Conservation (phyloP, 2,797 vertebrate species). For the Manis crassicaudata region DNA sequence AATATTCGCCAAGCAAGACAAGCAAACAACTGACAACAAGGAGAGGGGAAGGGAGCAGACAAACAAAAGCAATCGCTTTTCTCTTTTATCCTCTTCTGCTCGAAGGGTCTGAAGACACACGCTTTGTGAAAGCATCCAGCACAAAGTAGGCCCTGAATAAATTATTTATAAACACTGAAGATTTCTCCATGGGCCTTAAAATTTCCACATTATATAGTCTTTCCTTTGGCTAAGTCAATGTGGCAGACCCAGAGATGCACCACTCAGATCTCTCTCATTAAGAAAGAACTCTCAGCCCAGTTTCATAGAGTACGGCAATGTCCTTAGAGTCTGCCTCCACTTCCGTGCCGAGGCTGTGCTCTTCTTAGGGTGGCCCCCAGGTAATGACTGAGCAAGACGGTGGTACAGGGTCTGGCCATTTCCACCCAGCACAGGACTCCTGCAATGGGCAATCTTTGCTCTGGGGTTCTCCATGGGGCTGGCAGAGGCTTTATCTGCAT, state of each 20-base stretch:
- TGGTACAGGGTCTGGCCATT: background rate
- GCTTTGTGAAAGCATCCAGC: background rate
- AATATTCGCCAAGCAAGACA: constrained; percentile 52
- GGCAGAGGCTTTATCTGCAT: background rate
- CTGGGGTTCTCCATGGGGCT: background rate
- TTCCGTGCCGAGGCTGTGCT: background rate
- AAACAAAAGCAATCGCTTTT: background rate
- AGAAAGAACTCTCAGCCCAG: background rate
- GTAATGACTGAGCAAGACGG: background rate
- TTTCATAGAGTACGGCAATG: background rate
- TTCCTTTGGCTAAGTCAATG: background rate
- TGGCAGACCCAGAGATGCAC: background rate
- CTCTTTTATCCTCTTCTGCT: constrained; percentile 5
- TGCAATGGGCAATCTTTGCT: background rate
- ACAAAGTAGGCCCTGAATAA: background rate
- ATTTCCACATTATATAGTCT: background rate
- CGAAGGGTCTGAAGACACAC: background rate
- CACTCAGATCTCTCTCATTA: background rate
- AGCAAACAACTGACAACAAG: constrained; percentile 14
- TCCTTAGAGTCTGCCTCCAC: background rate
- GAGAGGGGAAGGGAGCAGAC: background rate
- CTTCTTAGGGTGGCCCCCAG: background rate
- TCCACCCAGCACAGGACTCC: background rate
- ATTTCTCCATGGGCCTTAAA: background rate
- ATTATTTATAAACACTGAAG: constrained; percentile 8